Evolutionary conservation across 2,797 vertebrate genomes (phyloP), one percentile per base, ranked within the genome.

Genomic region (Enteromius afrohamiltoni): DNA sequence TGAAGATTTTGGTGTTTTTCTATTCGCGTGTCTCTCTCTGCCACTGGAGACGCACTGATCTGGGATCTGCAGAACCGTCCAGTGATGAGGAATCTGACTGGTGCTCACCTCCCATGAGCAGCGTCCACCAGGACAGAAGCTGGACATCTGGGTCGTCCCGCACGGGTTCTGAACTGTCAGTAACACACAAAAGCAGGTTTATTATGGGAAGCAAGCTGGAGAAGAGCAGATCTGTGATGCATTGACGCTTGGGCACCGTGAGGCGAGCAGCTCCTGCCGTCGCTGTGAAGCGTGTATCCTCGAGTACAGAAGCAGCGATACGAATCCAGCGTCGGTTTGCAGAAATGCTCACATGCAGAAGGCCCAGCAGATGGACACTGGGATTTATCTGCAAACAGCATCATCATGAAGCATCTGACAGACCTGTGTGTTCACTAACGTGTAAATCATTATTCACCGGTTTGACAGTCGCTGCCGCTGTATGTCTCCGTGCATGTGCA

Each of bases 41-140:
- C 14, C 47, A 1, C 47, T 16, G 5, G 6, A 49, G 47, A 17
- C 16, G 60, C 6, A 62, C 26, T 31, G 26, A 64, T 64, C 26
- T 16, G 14, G 29, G 60, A 29, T 62, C 58, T 62, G 58, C 4
- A 29, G 23, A 26, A 60, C 10, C n/a, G 7, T 53, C 7, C 19
- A 49, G 47, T 5, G 14, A 49, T 49, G 4, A 51, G 16, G 47
- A 51, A 49, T 19, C 8, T 0, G 2, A 16, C 4, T 8, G 1
- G 3, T 40, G 68, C 89, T 89, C 90, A 99, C 97, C 97, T 98
- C 95, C 97, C 97, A 98, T 2, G 96, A 96, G 87, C 97, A 97
- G 62, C 80, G 86, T 60, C 92, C 92, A 23, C 89, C 70, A 34
- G 10, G 88, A 87, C 94, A 95, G 17, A 74, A 3, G 6, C 71